A percentile compares a stretch with the other conserved stretches of the same genome.
phyloP scores from a whole-genome alignment of 2,888 invertebrate genomes.

The Lepidochrysops patricia region DNA sequence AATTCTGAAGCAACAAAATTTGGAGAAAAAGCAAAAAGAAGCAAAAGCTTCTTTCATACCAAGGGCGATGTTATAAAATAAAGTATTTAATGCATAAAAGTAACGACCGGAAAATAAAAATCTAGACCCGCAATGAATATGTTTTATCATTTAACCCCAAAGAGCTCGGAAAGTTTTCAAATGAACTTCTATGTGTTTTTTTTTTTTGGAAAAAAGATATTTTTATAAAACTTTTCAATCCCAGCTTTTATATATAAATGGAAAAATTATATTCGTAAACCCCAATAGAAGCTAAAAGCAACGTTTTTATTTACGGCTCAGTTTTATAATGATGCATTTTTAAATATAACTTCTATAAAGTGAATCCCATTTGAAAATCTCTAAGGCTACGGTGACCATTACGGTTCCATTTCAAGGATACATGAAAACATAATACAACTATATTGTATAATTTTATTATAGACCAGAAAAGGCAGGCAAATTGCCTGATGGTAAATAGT shows the following conservation, averaged over 20 bases:
- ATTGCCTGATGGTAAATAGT: too few species aligned
- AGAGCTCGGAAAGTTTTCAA: background rate
- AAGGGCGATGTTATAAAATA: background rate
- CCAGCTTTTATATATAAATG: constrained; percentile 8
- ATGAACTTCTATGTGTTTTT: background rate
- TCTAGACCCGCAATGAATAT: background rate
- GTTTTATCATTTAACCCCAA: constrained; percentile 1
- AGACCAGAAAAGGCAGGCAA: too few species aligned
- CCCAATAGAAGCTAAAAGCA: constrained; percentile 7
- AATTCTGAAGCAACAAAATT: too few species aligned
- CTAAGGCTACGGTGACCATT: background rate
- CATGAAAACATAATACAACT: too few species aligned
- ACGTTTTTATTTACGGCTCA: constrained; percentile 7
- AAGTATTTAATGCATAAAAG: background rate
- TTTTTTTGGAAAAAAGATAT: background rate
- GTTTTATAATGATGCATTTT: constrained; percentile 10
- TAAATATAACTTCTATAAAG: constrained; percentile 5
- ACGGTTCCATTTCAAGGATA: too few species aligned
- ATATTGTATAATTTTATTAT: too few species aligned
- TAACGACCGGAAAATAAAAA: background rate
- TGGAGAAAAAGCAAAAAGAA: background rate
- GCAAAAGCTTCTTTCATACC: background rate
- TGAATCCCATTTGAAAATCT: constrained; percentile 11
- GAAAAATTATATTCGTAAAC: constrained; percentile 10
- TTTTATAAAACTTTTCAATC: background rate